Evolutionary conservation across 2,113 vertebrate genomes (phyloP), one percentile per base, ranked within the genome.

Genomic region (Zingel zingel): DNA sequence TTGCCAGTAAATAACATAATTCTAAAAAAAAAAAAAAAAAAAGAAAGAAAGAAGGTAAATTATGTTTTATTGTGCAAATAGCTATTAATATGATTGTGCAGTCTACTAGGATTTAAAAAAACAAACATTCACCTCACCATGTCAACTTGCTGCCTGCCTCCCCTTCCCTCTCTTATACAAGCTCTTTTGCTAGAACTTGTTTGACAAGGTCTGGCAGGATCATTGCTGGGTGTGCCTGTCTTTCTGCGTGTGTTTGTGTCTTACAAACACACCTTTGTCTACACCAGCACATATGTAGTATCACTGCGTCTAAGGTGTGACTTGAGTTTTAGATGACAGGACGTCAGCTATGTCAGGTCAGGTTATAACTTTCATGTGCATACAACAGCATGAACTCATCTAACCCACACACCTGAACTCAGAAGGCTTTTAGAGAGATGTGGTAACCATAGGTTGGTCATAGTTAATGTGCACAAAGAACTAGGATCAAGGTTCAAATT

Each of bases 121-220:
- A 18, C 1, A 54, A 77, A 71, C 67, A 51, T 74, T 85, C 63
- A 72, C 77, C 25, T 81, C 36, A 12, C 11, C 68, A 9, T 57
- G 87, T 83, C 66, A 79, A 53, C 85, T 33, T 7, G 10, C 79
- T 71, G 47, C 58, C 36, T 50, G 27, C 12, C 39, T 66, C 79
- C 77, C 65, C 73, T 73, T 43, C 64, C 54, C 30, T 74, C 51
- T 75, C 65, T 82, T 85, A 62, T 70, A 64, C 79, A 85, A 87
- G 92, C 3, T 27, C 77, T 88, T 90, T 82, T 93, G 93, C 91
- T 86, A 89, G 91, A 95, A 96, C 95, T 95, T 94, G 95, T 95
- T 95, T 90, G 94, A 91, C 95, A 57, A 90, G 94, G 87, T 93
- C 82, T 90, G 89, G 86, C 82, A 92, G 77, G 91, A 94, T 93